A percentile compares a stretch with the other conserved stretches of the same genome.
These are phyloP conservation scores for Denticeps clupeoides DNA, from an alignment of 2,797 vertebrate species.

Conservation along the genomic window DNA sequence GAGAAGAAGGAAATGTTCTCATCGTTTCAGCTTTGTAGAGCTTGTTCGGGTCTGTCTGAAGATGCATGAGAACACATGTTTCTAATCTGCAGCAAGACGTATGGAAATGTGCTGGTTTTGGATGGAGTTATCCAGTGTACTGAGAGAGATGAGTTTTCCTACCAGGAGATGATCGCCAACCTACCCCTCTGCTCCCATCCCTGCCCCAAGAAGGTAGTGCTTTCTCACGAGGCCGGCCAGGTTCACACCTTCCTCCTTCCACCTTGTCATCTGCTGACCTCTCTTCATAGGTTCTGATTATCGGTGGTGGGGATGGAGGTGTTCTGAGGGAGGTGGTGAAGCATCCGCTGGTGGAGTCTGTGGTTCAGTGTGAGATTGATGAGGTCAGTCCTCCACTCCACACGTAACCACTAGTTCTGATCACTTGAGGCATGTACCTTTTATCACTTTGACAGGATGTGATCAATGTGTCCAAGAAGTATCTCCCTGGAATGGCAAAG, in stretches of 20 bases:
- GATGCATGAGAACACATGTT: background rate
- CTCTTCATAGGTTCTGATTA: constrained; percentile 76
- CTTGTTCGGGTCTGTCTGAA: background rate
- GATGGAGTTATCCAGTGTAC: constrained; percentile 98
- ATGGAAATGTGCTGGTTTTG: constrained; percentile 88
- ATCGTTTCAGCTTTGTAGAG: background rate
- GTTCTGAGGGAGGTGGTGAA: constrained; percentile 92
- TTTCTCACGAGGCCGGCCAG: background rate
- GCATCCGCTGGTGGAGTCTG: constrained; percentile 79
- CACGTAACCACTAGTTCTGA: background rate
- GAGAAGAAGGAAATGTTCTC: no score
- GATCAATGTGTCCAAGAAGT: constrained; percentile 91
- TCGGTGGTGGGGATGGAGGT: constrained; percentile 88
- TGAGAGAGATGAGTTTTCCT: constrained; percentile 92
- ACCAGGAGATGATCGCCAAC: constrained; percentile 97
- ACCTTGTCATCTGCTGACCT: no score
- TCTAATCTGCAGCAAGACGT: constrained; percentile 73
- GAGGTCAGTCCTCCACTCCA: constrained; percentile 57
- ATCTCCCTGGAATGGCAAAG: constrained; percentile 88
- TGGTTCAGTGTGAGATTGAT: constrained; percentile 91
- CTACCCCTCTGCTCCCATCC: constrained; percentile 88
- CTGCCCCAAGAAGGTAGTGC: constrained; percentile 78
- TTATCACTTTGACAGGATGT: constrained; percentile 69
- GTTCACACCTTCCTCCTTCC: background rate
- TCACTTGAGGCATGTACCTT: no score